These are phyloP conservation scores for Scaptomyza tumidula DNA, from an alignment of 2,888 invertebrate species.

Conservation along the genomic window DNA sequence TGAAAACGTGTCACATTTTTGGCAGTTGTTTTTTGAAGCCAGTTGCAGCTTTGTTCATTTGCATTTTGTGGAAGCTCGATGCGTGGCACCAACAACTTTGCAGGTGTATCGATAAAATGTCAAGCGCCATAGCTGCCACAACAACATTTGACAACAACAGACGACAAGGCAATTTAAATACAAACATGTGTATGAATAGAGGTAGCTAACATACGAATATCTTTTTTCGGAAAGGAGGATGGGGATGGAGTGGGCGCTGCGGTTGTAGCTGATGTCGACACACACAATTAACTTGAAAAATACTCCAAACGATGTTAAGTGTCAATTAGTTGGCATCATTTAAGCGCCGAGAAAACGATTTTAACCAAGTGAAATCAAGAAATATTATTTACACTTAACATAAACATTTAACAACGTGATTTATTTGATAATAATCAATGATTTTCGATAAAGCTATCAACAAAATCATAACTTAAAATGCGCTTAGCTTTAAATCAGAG, in stretches of 20 bases:
- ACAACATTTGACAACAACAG: constrained; percentile 50
- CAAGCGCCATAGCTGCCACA: constrained; percentile 55
- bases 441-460: constrained; percentile 1
- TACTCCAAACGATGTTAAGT: constrained; percentile 78
- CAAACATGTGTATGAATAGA: constrained; percentile 65
- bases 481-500: not conserved
- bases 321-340: constrained; percentile 73
- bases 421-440: constrained; percentile 1
- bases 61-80: constrained; percentile 25
- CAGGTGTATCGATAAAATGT: constrained; percentile 77
- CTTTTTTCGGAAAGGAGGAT: constrained; percentile 8
- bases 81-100: constrained; percentile 45
- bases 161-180: constrained; percentile 79
- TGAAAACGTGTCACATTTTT: constrained; percentile 26
- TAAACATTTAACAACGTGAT: constrained; percentile 13
- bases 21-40: constrained; percentile 19
- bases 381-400: constrained; percentile 57
- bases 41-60: constrained; percentile 35
- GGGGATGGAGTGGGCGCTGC: constrained; percentile 1
- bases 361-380: constrained; percentile 51
- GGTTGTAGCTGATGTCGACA: constrained; percentile 70
- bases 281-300: constrained; percentile 76
- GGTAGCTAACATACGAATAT: constrained; percentile 37
- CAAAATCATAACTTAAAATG: constrained; percentile 2
- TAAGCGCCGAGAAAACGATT: constrained; percentile 64